phyloP scores from a whole-genome alignment of 2,888 invertebrate genomes.

The Drosophila multiciliata region DNA sequence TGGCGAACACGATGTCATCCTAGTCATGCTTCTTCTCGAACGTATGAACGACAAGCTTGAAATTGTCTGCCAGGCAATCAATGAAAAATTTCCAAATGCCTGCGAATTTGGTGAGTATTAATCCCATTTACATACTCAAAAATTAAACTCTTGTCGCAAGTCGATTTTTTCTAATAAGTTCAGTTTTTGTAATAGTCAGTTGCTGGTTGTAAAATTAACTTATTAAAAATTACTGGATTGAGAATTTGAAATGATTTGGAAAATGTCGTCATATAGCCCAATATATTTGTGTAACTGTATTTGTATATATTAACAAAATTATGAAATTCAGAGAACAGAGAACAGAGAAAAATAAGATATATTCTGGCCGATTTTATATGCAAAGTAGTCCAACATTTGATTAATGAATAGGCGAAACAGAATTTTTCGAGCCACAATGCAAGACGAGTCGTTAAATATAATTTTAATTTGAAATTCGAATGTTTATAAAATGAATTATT shows the following conservation, averaged over 20 bases:
- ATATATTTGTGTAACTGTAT: background rate
- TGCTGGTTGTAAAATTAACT: background rate
- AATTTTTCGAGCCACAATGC: no score
- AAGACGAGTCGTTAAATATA: no score
- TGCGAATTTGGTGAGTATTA: constrained; percentile 89
- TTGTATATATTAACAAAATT: background rate
- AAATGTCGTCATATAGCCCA: background rate
- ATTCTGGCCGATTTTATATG: background rate
- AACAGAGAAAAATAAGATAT: background rate
- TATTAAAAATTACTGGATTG: background rate
- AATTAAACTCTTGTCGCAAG: background rate
- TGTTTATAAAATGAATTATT: background rate
- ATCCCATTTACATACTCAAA: background rate
- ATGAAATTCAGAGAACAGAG: no score
- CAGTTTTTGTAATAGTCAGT: background rate
- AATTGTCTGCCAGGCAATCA: constrained; percentile 94
- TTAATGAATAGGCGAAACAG: background rate
- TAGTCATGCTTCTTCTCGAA: constrained; percentile 93
- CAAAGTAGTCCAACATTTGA: background rate
- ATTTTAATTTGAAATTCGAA: no score
- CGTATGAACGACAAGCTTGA: constrained; percentile 94
- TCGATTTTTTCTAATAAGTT: background rate
- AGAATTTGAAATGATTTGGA: background rate
- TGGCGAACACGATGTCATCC: constrained; percentile 96
- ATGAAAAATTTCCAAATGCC: constrained; percentile 92